Percentiles rank a stretch among this genome's conserved stretches.
Evolutionary conservation across 2,888 invertebrate species (phyloP).

Genomic region (Apoderus coryli): DNA sequence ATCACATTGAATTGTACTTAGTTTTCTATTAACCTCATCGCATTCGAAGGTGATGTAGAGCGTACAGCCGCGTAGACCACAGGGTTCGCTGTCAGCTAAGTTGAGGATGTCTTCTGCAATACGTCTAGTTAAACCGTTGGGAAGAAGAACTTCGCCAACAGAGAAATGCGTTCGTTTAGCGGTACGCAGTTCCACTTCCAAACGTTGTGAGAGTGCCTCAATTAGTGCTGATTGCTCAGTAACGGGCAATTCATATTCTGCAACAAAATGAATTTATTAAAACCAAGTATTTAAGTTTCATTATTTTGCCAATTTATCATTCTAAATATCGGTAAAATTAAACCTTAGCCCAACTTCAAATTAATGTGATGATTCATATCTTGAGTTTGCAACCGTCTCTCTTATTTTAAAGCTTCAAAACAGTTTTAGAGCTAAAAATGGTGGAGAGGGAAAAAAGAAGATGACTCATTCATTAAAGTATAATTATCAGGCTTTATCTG

Average conservation of each 20-base stretch:
- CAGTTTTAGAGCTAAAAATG: too few relatives aligned
- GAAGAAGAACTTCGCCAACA: constrained; percentile 71
- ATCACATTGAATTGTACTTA: constrained; percentile 73
- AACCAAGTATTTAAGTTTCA: too few relatives aligned
- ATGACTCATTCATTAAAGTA: too few relatives aligned
- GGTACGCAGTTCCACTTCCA: constrained; percentile 63
- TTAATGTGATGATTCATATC: too few relatives aligned
- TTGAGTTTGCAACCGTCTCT: too few relatives aligned
- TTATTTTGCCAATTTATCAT: too few relatives aligned
- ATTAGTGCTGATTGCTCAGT: constrained; percentile 40
- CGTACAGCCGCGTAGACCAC: constrained; percentile 72
- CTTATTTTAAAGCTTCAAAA: too few relatives aligned
- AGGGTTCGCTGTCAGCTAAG: constrained; percentile 78
- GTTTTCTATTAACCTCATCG: constrained; percentile 45
- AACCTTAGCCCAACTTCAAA: too few relatives aligned
- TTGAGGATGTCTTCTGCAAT: constrained; percentile 64
- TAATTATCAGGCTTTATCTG: too few relatives aligned
- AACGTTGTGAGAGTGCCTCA: constrained; percentile 54
- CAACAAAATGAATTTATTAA: constrained; percentile 9
- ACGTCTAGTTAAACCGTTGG: constrained; percentile 60
- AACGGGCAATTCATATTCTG: constrained; percentile 23
- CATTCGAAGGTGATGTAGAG: constrained; percentile 70
- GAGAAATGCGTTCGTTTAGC: constrained; percentile 67
- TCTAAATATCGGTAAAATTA: too few relatives aligned
- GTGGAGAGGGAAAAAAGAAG: too few relatives aligned